Evolutionary conservation across 2,797 vertebrate genomes (phyloP), one percentile per base, ranked within the genome.

Genomic region (Chrosomus eos): DNA sequence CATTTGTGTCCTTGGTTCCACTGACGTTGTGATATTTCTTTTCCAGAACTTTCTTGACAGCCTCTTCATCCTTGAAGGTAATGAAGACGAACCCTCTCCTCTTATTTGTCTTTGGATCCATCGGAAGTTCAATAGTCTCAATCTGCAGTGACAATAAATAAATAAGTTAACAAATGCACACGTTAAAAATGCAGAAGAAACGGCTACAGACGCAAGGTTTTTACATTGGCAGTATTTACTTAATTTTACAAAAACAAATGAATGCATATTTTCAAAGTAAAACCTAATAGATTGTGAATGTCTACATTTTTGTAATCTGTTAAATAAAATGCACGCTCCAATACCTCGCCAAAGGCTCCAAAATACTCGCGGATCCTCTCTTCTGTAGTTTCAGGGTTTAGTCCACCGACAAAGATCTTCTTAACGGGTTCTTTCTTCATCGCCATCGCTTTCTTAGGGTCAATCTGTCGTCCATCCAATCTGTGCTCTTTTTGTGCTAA

Each of bases 31-130:
- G 98, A 92, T 96, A 99, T 87, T 99, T 99, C 93, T 99, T 99
- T 92, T 99, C 98, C 92, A 99, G 91, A 91, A 98, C 97, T 88
- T 98, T 98, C 92, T 98, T 98, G 68, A 99, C 98, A 0, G 97
- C 94, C 70, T 97, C 95, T 85, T 99, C 98, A 7, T 99, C 98
- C 94, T 99, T 99, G 92, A 97, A 99, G 2, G 98, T 99, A 90
- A 99, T 98, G 90, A 99, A 99, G 82, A 99, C 98, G 93, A 99
- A 99, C 0, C 98, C 98, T 93, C 98, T 96, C 93, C 98, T 97
- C 90, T 99, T 99, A 93, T 97, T 98, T 7, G 97, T 96, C 90
- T 99, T 99, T 81, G 97, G 97, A 93, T 99, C 98, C 88, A 99
- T 96, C 68, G 98, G 98, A 89, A 99, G 97, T 91, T 99, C 98